Evolutionary conservation across 2,113 vertebrate genomes (phyloP), one percentile per base, ranked within the genome.

Genomic region (Stomatorhinus ivindoensis): DNA sequence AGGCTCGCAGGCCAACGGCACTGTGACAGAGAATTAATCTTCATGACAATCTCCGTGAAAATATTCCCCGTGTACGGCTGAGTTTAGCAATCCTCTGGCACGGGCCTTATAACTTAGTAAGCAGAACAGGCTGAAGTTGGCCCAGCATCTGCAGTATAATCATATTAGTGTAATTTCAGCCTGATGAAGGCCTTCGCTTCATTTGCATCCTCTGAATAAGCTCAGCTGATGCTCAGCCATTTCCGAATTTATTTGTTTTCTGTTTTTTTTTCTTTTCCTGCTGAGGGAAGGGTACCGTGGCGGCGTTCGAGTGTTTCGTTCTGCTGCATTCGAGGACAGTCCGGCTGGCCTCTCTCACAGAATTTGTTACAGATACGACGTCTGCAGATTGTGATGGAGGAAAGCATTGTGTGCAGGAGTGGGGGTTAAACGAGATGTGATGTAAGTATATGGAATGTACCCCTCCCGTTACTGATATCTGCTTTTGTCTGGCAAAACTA

Each of bases 11-110:
- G 93, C 94, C 93, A 94, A 88, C 90, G 44, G 83, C 92, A 93
- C 94, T 93, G 91, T 89, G 88, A 87, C 69, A 90, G 93, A 92
- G 89, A 90, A 92, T 91, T 91, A 93, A 94, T 92, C 90, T 93
- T 93, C 92, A 86, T 86, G 85, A 87, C 89, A 87, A 87, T 87
- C 85, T 90, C 89, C 83, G 80, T 58, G 88, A 90, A 86, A 88
- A 89, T n/a, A 76, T 90, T 84, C 47, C 51, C 88, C 31, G 35
- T 88, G 83, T 76, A 55, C 50, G 48, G 88, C 90, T 80, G 84
- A 87, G 58, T 90, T 87, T 87, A 87, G 61, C 83, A 76, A 39
- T 90, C 88, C 76, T 88, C 11, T 90, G 48, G 84, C 88, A 86
- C 84, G 55, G 35, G 39, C 65, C 83, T 88, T 50, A 73, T 53